Evolutionary conservation across 2,888 invertebrate species (phyloP), one percentile per base, ranked within the genome.

Genomic region (Cryptops parisi): DNA sequence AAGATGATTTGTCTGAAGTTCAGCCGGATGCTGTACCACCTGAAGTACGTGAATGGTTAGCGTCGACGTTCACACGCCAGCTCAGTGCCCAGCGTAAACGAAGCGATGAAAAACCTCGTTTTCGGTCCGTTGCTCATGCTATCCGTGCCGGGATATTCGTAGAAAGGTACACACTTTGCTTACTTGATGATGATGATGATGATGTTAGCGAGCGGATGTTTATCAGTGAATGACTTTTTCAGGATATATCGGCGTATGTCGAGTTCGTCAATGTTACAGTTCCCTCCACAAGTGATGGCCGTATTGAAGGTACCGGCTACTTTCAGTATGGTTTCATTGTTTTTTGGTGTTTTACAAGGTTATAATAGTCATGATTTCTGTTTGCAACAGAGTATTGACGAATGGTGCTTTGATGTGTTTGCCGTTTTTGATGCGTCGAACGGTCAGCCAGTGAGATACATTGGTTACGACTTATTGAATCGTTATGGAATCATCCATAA

Each of bases 141-240:
- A 93, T 94, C 66, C 77, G 94, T 19, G 93, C 93, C 17, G 94
- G 94, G 41, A 91, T 94, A 65, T 91, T 94, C 75, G 93, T 94
- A 64, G 94, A 94, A 71, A 79, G 67, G 56, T 56, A 54, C 9
- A 17, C 6, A 49, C 12, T n/a, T n/a, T n/a, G n/a, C n/a, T 46
- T 6, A 15, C 24, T n/a, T n/a, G n/a, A n/a, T n/a, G 33, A 33
- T 33, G 15, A 33, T 33, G 15, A 33, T 9, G 33, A 33, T 9
- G 6, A 33, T 33, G 33, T 33, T 6, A 6, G 15, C 9, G 33
- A 9, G 33, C 33, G 6, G 33, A 9, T 33, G 33, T 6, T 33
- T 33, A 9, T 33, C 6, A 9, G 6, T 33, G 6, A 9, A 33
- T 33, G 33, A 15, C 33, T 33, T 9, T 33, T 33, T 9, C 59